Base-by-base conservation (phyloP, 2,113 vertebrate genomes). In the Salvator merianae region DNA sequence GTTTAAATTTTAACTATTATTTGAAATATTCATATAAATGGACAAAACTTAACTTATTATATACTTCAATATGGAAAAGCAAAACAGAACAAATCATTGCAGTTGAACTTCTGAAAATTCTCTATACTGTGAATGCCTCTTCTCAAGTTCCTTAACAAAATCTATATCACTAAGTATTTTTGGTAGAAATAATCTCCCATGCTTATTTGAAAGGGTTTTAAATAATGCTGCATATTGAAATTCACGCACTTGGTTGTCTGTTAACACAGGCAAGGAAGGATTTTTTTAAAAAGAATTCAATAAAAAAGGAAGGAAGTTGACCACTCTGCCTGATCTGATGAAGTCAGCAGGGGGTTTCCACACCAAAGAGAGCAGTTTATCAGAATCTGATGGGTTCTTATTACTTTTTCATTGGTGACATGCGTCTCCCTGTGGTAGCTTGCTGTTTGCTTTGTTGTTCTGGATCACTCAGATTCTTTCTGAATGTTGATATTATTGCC, bases 391-490 rank as follows among this genome's bases (percentile, higher is more conserved):
- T 47, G 63, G 85, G 66, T 22, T 84, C 88, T 36, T 73, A 50
- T 89, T 86, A 38, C 65, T 86, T 55, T 73, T 88, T 90, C 65
- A 80, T 89, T 1, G 9, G 40, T 82, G 16, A 73, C 88, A 81
- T 90, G 82, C 32, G 55, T 86, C 75, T 78, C 76, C 79, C 81
- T 34, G 20, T 70, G 80, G n/a, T 82, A 79, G 69, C 76, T 88
- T 80, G 80, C 65, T 85, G 72, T 84, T 88, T 75, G 77, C 1
- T 36, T 83, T 84, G 63, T 72, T 68, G 4, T 63, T 74, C 80
- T 84, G 59, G 74, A 72, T 81, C 76, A 81, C 13, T 79, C 73
- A 63, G 65, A 82, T 84, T 70, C 82, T 84, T 36, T 77, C 50
- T 55, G 73, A 34, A 77, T 70, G 63, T 47, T 80, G 50, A 7